A percentile compares a stretch with the other conserved stretches of the same genome.
Conservation (phyloP, 2,113 vertebrate species). For the Dasyornis broadbenti region DNA sequence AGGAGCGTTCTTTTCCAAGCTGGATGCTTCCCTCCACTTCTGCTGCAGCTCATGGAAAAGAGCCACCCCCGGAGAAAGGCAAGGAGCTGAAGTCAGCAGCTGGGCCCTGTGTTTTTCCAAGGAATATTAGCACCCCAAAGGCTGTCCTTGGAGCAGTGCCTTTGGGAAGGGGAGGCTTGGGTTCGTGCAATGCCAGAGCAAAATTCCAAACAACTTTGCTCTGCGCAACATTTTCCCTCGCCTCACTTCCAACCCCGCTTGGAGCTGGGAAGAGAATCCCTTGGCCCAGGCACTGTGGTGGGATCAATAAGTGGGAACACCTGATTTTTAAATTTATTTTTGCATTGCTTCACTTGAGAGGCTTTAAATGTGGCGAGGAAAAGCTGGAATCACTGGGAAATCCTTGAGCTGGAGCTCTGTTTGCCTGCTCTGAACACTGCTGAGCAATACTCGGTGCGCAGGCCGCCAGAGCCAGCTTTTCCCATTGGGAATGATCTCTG, state of each 20-base stretch:
- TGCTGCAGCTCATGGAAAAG: background rate
- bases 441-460: background rate
- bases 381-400: background rate
- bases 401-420: background rate
- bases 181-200: background rate
- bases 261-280: background rate
- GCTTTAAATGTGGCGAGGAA: background rate
- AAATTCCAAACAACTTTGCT: rapidly evolving
- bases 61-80: background rate
- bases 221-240: background rate
- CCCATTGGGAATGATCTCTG: background rate
- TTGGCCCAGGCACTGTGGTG: background rate
- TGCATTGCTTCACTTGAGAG: background rate
- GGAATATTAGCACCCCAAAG: background rate
- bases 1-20: background rate
- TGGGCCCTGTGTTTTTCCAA: background rate
- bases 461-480: background rate
- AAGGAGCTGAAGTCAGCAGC: background rate
- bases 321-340: background rate
- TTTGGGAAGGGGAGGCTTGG: background rate
- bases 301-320: background rate
- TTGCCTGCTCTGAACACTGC: background rate
- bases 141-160: background rate
- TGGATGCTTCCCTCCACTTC: background rate
- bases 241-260: background rate